Evolutionary conservation across 2,113 vertebrate genomes (phyloP).

Genomic region (Oreochromis spilurus): DNA sequence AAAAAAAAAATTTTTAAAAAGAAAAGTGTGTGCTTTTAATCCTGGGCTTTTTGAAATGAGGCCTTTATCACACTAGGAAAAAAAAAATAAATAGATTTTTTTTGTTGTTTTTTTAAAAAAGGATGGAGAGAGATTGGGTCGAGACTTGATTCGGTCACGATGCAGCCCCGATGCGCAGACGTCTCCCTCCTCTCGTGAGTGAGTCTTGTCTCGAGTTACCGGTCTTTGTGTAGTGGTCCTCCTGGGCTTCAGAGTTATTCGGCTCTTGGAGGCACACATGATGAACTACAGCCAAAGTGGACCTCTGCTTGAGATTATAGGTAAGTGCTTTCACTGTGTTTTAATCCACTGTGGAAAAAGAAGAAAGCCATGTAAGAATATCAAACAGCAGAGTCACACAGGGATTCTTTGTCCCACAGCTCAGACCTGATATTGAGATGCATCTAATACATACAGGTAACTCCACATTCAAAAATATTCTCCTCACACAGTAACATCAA

Average conservation of each 20-base stretch:
- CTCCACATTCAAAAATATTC: not conserved
- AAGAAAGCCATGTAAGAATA: not conserved
- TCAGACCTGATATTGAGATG: not conserved
- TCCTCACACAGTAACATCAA: not conserved
- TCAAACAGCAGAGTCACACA: not conserved
- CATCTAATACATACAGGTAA: not conserved
- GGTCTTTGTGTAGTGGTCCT: constrained; percentile 15
- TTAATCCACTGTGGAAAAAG: constrained; percentile 46
- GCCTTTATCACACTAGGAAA: not conserved
- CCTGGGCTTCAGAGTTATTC: constrained; percentile 19
- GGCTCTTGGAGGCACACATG: constrained; percentile 48
- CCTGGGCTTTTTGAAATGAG: constrained; percentile 27
- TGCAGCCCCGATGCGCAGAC: not conserved
- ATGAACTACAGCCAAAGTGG: constrained; percentile 50
- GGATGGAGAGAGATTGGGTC: not conserved
- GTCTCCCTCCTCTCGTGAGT: not conserved
- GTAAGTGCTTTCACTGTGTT: constrained; percentile 69
- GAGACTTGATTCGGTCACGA: not conserved
- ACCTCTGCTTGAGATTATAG: constrained; percentile 51
- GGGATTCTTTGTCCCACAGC: not conserved
- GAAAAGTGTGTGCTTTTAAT: constrained; percentile 51
- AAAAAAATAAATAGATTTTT: not conserved
- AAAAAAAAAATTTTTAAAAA: not conserved
- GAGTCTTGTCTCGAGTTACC: not conserved
- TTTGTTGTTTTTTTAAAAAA: not conserved